These are phyloP conservation scores for Cyclura pinguis DNA, from an alignment of 2,797 vertebrate genomes.

Conservation along the genomic window DNA sequence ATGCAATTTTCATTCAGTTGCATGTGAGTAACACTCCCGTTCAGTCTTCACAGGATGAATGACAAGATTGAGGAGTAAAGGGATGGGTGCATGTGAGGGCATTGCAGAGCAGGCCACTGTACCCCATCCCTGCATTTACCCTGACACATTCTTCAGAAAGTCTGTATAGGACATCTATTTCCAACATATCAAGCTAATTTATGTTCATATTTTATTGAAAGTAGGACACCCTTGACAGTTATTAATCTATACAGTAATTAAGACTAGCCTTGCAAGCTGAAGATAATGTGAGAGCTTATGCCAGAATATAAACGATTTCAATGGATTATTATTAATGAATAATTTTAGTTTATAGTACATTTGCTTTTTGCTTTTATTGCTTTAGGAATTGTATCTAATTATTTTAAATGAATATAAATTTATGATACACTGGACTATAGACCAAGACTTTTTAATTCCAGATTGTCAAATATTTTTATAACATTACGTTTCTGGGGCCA, in stretches of 20 bases:
- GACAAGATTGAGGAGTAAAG: not conserved
- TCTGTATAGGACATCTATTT: conserved; percentile 39
- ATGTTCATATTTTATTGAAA: conserved; percentile 66
- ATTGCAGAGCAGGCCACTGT: not conserved
- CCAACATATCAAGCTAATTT: conserved; percentile 69
- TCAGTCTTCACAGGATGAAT: no score
- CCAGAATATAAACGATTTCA: conserved; percentile 60
- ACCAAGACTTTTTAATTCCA: conserved; percentile 8
- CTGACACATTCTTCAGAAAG: not conserved
- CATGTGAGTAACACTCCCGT: no score
- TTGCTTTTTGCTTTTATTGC: conserved; percentile 53
- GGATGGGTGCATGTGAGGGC: no score
- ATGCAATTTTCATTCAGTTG: no score
- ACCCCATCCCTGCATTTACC: not conserved
- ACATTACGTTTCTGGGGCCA: conserved; percentile 28
- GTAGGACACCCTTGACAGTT: conserved; percentile 64
- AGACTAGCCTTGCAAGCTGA: conserved; percentile 66
- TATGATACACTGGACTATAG: conserved; percentile 1
- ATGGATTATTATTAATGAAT: conserved; percentile 67
- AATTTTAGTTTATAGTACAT: conserved; percentile 61
- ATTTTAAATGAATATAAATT: conserved; percentile 59
- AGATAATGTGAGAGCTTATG: conserved; percentile 72
- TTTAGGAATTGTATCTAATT: conserved; percentile 61
- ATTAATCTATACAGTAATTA: conserved; percentile 73
- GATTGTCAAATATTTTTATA: conserved; percentile 43